phyloP scores from a whole-genome alignment of 2,888 invertebrate genomes.

The Dryocosmus kuriphilus region DNA sequence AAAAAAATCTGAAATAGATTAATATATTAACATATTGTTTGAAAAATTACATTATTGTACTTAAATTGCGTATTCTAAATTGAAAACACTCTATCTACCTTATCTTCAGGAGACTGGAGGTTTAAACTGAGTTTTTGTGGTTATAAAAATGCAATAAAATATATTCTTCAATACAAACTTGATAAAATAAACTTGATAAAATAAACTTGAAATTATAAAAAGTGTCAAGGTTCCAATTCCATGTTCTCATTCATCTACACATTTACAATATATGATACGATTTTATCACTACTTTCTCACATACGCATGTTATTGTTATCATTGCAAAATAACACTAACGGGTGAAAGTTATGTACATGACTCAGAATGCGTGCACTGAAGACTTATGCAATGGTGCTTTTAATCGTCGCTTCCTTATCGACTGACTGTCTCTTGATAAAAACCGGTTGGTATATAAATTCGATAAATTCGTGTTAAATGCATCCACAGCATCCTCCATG shows the following conservation, averaged over 20 bases:
- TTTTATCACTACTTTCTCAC: conserved; percentile 6
- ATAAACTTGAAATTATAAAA: neutral
- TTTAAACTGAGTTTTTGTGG: too few species aligned
- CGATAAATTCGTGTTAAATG: neutral
- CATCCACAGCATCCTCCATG: neutral
- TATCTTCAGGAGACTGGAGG: too few species aligned
- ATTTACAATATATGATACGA: neutral
- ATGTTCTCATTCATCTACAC: conserved; percentile 4
- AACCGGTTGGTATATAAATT: neutral
- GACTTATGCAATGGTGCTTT: conserved; percentile 13
- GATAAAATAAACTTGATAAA: neutral
- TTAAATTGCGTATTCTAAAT: too few species aligned
- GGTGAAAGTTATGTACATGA: conserved; percentile 30
- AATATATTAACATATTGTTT: too few species aligned
- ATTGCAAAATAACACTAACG: conserved; percentile 24
- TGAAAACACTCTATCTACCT: too few species aligned
- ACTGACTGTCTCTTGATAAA: conserved; percentile 4
- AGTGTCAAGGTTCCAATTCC: neutral
- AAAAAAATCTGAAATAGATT: too few species aligned
- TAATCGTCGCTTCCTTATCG: conserved; percentile 29
- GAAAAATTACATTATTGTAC: too few species aligned
- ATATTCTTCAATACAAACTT: too few species aligned
- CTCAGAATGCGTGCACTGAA: conserved; percentile 8
- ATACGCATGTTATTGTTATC: conserved; percentile 1
- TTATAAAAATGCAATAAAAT: too few species aligned